These are phyloP conservation scores for Aethes cnicana DNA, from an alignment of 2,888 invertebrate species.

Conservation along the genomic window DNA sequence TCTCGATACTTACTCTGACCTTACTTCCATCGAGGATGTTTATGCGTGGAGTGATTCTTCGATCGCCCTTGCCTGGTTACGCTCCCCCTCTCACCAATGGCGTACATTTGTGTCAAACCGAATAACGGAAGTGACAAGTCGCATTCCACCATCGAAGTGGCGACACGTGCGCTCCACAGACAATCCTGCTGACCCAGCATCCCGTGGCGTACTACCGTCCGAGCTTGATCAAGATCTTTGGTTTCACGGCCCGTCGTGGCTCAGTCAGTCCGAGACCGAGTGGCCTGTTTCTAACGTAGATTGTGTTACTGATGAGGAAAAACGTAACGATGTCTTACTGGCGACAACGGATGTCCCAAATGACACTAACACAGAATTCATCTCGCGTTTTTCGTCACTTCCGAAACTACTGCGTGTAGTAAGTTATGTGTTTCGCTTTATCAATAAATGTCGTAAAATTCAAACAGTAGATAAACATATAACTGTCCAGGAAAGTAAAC, in stretches of 20 bases:
- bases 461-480: background rate
- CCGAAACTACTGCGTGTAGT: background rate
- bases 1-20: background rate
- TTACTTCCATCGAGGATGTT: background rate
- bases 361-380: background rate
- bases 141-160: background rate
- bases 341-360: background rate
- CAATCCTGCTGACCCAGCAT: background rate
- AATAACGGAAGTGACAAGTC: background rate
- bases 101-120: background rate
- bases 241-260: background rate
- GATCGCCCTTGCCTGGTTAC: background rate
- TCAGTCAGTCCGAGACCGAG: background rate
- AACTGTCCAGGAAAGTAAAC: background rate
- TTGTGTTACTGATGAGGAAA: background rate
- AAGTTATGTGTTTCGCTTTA: background rate
- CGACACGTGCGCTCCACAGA: background rate
- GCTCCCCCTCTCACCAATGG: background rate
- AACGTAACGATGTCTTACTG: background rate
- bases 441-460: background rate
- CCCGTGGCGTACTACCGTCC: background rate
- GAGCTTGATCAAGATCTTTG: background rate
- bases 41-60: background rate
- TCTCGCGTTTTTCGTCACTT: background rate
- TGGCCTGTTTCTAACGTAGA: background rate